These are phyloP conservation scores for Acyrthosiphon pisum DNA, from an alignment of 1,140 invertebrate genomes.

Conservation along the genomic window DNA sequence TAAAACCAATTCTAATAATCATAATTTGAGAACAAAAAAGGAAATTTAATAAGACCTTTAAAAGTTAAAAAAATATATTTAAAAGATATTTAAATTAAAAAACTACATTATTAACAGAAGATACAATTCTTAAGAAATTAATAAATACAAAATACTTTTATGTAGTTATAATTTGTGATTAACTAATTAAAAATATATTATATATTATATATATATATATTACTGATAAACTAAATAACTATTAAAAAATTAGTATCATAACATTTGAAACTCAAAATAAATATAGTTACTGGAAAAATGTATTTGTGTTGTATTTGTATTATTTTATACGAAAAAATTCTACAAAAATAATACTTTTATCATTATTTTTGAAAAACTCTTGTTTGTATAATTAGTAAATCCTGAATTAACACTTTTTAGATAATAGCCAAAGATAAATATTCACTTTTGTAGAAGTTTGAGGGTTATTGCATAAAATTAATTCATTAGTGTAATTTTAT, in stretches of 20 bases:
- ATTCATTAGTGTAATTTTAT: slow-evolving; percentile 36
- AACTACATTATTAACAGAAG: not conserved
- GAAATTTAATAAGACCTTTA: not conserved
- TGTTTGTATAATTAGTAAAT: not conserved
- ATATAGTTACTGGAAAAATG: not conserved
- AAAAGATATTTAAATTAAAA: not conserved
- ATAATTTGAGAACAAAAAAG: not conserved
- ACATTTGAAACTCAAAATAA: not conserved
- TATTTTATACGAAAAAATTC: not conserved
- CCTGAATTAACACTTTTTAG: not conserved
- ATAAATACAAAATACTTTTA: not conserved
- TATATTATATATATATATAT: no score
- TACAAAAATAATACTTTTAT: not conserved
- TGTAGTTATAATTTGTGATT: not conserved
- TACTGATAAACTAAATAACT: not conserved
- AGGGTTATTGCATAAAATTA: slow-evolving; percentile 43
- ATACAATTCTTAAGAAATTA: fast-evolving
- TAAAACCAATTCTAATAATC: not conserved
- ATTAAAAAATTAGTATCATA: not conserved
- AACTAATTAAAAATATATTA: no score
- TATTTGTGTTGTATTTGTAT: not conserved
- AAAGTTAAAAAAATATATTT: not conserved
- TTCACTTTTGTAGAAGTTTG: slow-evolving; percentile 39
- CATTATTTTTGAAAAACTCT: not conserved
- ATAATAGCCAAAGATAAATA: slow-evolving; percentile 30